Conservation (phyloP, 2,797 vertebrate genomes). For the Clamator glandarius region DNA sequence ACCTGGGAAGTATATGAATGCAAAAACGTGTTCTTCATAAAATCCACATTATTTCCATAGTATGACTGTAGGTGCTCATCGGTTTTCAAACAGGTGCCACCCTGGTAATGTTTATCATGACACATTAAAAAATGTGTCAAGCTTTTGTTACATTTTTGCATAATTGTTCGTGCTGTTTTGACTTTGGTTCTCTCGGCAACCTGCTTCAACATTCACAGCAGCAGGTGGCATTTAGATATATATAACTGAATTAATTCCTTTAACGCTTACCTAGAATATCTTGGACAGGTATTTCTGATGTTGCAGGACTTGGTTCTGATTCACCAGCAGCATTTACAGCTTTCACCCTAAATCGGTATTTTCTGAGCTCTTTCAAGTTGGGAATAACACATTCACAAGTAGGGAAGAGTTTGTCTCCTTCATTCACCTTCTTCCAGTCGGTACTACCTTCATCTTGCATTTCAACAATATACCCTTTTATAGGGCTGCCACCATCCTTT, state of each 20-base stretch:
- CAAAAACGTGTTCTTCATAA: neutral
- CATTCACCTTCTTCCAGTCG: constrained; percentile 89
- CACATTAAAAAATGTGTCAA: neutral
- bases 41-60: neutral
- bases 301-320: constrained; percentile 94
- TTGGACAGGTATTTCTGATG: constrained; percentile 88
- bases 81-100: neutral
- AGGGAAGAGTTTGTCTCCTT: constrained; percentile 87
- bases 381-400: constrained; percentile 91
- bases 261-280: constrained; percentile 88
- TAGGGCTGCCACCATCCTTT: constrained; percentile 93
- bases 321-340: constrained; percentile 96
- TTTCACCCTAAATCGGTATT: constrained; percentile 93
- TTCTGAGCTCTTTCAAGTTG: constrained; percentile 90
- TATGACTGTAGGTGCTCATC: neutral
- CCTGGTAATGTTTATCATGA: neutral
- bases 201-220: neutral
- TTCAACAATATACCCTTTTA: constrained; percentile 97
- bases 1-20: neutral
- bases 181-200: neutral
- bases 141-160: neutral
- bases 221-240: neutral
- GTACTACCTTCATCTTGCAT: constrained; percentile 92
- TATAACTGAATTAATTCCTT: neutral
- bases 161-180: neutral